Conservation (phyloP, 2,888 invertebrate species). For the Phymatocera aterrima region DNA sequence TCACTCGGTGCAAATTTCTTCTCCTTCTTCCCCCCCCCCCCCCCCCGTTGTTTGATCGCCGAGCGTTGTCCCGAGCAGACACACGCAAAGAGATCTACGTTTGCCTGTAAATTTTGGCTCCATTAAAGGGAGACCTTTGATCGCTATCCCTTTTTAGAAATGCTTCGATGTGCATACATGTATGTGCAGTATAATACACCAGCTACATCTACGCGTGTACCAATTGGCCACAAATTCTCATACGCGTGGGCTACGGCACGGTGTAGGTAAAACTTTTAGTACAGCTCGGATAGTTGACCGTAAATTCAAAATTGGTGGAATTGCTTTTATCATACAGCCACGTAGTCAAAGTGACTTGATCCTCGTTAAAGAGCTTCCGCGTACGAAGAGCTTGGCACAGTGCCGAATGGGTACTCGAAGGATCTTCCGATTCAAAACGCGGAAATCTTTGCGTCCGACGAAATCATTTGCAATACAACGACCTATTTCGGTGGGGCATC, state of each 20-base stretch:
- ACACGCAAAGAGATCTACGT: neutral
- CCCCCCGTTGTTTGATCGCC: neutral
- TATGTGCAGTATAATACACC: neutral
- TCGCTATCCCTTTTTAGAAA: neutral
- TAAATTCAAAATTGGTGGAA: slow-evolving; percentile 13
- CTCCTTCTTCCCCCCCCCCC: neutral
- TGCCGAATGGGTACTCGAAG: neutral
- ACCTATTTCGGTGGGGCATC: neutral
- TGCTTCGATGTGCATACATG: neutral
- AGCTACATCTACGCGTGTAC: neutral
- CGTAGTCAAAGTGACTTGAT: neutral
- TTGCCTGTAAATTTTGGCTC: neutral
- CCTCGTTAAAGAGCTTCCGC: neutral
- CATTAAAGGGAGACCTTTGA: neutral
- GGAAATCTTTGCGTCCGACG: neutral
- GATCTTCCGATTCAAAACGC: neutral
- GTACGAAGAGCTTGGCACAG: too few species aligned
- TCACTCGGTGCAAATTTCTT: neutral
- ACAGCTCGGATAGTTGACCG: neutral
- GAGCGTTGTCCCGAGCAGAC: neutral
- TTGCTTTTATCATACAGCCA: slow-evolving; percentile 1
- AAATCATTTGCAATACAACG: too few species aligned
- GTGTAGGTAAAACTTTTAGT: neutral
- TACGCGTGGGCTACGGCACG: neutral
- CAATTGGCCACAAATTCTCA: neutral